Base-by-base conservation (phyloP, 2,888 invertebrate species). In the Zele albiditarsus region DNA sequence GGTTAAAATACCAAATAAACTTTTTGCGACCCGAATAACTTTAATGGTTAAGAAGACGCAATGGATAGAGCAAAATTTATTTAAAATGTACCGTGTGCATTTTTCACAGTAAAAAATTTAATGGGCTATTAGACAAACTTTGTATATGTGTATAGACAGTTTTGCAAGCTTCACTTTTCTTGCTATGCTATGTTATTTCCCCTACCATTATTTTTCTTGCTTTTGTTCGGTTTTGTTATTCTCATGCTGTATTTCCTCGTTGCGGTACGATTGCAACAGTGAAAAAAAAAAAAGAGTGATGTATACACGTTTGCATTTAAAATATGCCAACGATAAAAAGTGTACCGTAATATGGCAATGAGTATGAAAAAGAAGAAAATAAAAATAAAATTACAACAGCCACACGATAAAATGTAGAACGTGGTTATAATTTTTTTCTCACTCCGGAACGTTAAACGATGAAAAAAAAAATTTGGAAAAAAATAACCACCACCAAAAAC, bases 381-480 rank as follows among this genome's bases (percentile, higher is more conserved):
- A 23, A 6, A 31, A 62, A 20, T 46, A n/a, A 46, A 46, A 46
- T n/a, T 46, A 46, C n/a, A 46, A n/a, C n/a, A 46, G 16, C 0
- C 4, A 46, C 4, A n/a, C 2, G 6, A 16, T n/a, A 16, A n/a
- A 46, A 46, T 46, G 46, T 46, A n/a, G 3, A 46, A 38, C 12
- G 38, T 38, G 38, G 38, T 38, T 38, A 38, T 38, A 38, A 38
- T 38, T 8, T 38, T 38, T 38, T 38, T 12, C 38, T 4, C 38
- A 38, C 38, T 8, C 12, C 38, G 12, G 12, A 38, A 46, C 46
- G n/a, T 46, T 46, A n/a, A 46, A n/a, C 16, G n/a, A 46, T 46
- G 70, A 20, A 60, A 27, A 62, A n/a, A 66, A 33, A 23, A 46
- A 75, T 31, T 67, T 23, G 71, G 65, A 46, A 20, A 33, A 60